Conservation (phyloP, 2,797 vertebrate species). For the Varecia variegata region DNA sequence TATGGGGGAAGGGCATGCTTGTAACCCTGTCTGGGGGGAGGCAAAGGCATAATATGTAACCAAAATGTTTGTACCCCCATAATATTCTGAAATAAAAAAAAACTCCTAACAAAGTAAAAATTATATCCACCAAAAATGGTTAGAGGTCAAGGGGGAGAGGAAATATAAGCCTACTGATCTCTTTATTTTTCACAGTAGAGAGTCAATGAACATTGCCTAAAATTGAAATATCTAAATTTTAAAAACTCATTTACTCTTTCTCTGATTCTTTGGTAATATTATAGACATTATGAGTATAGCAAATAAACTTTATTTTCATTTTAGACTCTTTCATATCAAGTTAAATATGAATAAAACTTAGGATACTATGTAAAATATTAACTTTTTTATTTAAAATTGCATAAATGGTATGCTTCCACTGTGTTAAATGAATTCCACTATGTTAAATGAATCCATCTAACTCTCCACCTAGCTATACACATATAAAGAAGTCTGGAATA, state of each 20-base stretch:
- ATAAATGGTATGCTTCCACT: neutral
- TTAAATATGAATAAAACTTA: constrained; percentile 25
- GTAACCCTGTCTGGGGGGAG: no score
- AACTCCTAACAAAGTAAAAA: neutral
- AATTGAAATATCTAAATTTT: neutral
- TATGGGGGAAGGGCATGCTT: no score
- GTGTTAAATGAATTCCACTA: neutral
- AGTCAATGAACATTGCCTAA: neutral
- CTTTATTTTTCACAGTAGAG: neutral
- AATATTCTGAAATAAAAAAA: neutral
- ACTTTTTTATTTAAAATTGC: neutral
- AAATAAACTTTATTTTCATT: constrained; percentile 23
- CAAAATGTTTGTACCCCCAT: no score
- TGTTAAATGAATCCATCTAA: neutral
- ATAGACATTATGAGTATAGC: neutral
- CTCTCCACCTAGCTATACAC: neutral
- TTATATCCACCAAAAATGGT: neutral
- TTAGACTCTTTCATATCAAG: neutral
- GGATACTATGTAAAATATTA: neutral
- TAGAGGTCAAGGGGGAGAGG: neutral
- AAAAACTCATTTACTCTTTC: neutral
- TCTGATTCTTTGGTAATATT: neutral
- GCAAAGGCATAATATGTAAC: no score
- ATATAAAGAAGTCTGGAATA: neutral
- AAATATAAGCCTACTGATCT: neutral